These are phyloP conservation scores for Hypotaenidia okinawae DNA, from an alignment of 2,797 vertebrate genomes.

Conservation along the genomic window DNA sequence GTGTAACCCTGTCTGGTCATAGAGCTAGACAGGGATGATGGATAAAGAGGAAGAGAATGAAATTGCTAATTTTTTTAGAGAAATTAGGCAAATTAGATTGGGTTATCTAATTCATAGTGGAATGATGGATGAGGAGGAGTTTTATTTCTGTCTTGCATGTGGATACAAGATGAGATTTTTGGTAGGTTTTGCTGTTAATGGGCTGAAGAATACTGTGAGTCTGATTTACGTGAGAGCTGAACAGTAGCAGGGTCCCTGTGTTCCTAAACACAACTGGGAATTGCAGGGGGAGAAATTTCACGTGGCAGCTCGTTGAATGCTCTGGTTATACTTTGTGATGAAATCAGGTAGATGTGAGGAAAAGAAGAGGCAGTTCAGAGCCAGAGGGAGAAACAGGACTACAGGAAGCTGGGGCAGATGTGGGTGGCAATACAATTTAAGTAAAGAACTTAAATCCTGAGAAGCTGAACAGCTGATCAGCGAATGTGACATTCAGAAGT, in stretches of 20 bases:
- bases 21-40: background rate
- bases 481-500: background rate
- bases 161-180: slow-evolving; percentile 7
- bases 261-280: background rate
- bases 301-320: background rate
- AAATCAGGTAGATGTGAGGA: background rate
- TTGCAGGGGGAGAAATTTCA: background rate
- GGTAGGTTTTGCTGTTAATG: background rate
- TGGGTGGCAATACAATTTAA: background rate
- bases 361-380: background rate
- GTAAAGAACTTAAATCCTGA: background rate
- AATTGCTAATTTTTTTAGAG: background rate
- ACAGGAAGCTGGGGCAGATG: background rate
- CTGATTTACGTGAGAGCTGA: background rate
- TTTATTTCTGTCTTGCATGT: slow-evolving; percentile 2
- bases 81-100: slow-evolving; percentile 48
- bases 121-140: slow-evolving; percentile 38
- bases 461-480: background rate
- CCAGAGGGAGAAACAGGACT: background rate
- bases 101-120: slow-evolving; percentile 45
- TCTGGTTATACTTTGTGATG: background rate
- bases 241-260: background rate
- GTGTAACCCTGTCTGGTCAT: background rate
- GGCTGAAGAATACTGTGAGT: background rate
- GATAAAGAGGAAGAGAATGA: slow-evolving; percentile 35